Base-by-base conservation (phyloP, 2,113 vertebrate genomes). In the Pelodiscus sinensis region DNA sequence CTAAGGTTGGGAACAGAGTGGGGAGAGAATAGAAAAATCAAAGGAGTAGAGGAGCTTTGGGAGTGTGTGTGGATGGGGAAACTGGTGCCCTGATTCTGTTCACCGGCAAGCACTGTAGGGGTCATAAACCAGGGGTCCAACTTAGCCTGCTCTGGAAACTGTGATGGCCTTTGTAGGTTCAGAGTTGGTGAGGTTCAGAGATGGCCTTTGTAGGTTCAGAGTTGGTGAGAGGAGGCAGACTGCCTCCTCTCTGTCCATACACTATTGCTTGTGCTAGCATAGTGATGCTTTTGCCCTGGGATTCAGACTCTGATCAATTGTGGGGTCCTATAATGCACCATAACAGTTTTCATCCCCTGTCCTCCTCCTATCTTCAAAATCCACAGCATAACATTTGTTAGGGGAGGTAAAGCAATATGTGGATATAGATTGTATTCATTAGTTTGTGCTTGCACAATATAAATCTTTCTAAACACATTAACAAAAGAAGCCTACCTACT, bases 371-470 rank as follows among this genome's bases (percentile, higher is more conserved):
- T 51, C 35, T 51, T 79, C 52, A 84, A 90, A 79, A 90, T 90
- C 56, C 82, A 79, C 75, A 90, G 60, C 82, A 84, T 52, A 90
- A 71, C 29, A 21, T 35, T 35, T 68, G 82, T 68, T 57, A 77
- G 73, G 15, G 27, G 77, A 88, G 35, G 71, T 90, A 50, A 85
- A 90, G 22, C 31, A 35, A 9, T 82, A 1, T 55, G 44, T 82
- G 84, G 88, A 54, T 50, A 90, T 73, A 90, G 82, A 81, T 90
- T 81, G 27, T 78, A 24, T 87, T 88, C 35, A 82, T 85, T 85
- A 77, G 7, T 86, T 92, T 80, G 35, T 11, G 88, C 35, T 78
- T 65, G 29, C 2, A 9, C 54, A 9, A 5, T 83, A 25, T 86
- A 52, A 90, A 81, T 93, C 35, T 94, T 85, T 81, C 11, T 21